A percentile compares a stretch with the other conserved stretches of the same genome.
Evolutionary conservation across 2,113 vertebrate species (phyloP).

Genomic region (Paradisaea rubra): DNA sequence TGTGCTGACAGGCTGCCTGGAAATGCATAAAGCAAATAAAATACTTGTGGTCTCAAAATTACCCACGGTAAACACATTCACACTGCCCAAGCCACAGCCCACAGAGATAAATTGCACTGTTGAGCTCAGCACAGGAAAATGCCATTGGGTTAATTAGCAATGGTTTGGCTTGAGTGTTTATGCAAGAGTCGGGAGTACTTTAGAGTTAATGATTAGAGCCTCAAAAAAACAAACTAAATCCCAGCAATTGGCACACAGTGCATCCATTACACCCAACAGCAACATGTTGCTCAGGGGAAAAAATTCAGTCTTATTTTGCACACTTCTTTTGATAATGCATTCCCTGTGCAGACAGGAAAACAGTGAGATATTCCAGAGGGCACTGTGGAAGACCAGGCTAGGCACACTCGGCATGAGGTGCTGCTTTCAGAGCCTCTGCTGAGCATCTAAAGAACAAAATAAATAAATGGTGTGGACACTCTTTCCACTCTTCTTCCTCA

Average conservation of each 20-base stretch:
- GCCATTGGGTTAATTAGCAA: not conserved
- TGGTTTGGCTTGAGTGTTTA: not conserved
- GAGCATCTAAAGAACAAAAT: not conserved
- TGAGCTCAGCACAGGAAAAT: not conserved
- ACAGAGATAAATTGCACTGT: not conserved
- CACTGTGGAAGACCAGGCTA: not conserved
- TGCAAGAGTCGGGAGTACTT: not conserved
- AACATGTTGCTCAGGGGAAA: not conserved
- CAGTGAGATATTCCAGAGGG: not conserved
- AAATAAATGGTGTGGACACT: not conserved
- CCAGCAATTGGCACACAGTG: not conserved
- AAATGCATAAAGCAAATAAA: not conserved
- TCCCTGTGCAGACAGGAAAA: not conserved
- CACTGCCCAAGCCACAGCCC: not conserved
- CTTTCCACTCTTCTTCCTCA: not conserved
- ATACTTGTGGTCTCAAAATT: not conserved
- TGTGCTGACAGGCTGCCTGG: not conserved
- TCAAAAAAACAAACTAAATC: not conserved
- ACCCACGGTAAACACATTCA: not conserved
- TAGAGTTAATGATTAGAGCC: not conserved
- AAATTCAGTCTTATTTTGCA: not conserved
- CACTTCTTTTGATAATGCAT: not conserved
- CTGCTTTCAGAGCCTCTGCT: not conserved
- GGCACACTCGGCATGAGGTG: not conserved
- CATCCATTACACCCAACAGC: not conserved